Evolutionary conservation across 2,113 vertebrate genomes (phyloP).

Genomic region (Chlamydotis undulata): DNA sequence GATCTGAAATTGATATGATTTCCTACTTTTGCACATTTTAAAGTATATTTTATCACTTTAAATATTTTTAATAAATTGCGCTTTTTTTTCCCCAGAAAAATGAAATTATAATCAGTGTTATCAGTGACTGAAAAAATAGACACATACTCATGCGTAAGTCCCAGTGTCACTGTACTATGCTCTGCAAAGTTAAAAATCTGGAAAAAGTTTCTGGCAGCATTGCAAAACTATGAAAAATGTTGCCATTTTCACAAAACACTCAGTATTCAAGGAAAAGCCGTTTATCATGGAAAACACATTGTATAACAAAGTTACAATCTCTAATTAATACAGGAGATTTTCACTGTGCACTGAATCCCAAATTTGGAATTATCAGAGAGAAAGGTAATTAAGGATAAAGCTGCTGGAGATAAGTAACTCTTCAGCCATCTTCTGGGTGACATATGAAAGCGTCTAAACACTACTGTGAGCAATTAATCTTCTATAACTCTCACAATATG

Average conservation of each 20-base stretch:
- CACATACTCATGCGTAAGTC: accelerated
- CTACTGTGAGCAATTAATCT: conserved; percentile 46
- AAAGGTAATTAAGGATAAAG: conserved; percentile 65
- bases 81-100: background rate
- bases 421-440: conserved; percentile 60
- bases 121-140: background rate
- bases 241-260: background rate
- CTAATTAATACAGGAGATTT: conserved; percentile 54
- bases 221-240: background rate
- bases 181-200: background rate
- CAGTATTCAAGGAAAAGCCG: background rate
- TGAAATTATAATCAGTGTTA: background rate
- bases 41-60: background rate
- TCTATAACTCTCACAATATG: background rate
- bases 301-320: conserved; percentile 31
- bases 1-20: background rate
- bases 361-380: conserved; percentile 52
- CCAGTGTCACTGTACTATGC: too few species aligned
- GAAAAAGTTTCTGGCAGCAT: background rate
- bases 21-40: background rate
- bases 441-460: background rate
- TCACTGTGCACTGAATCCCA: background rate
- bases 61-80: background rate
- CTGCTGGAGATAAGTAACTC: conserved; percentile 65
- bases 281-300: conserved; percentile 45